These are phyloP conservation scores for Maccullochella peelii DNA, from an alignment of 2,113 vertebrate species.

Conservation along the genomic window DNA sequence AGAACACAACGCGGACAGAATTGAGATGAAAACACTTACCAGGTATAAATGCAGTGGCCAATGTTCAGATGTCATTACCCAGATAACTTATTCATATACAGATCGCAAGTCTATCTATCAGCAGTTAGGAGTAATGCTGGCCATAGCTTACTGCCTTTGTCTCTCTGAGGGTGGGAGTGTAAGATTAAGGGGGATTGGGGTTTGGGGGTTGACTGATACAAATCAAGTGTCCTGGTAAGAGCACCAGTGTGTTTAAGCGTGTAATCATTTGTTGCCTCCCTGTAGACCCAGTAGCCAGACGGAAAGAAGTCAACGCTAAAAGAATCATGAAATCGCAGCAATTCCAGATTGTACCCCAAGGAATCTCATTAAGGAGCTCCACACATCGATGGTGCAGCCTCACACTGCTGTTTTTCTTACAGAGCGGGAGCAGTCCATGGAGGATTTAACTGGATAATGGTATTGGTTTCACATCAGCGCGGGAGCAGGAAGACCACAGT, in stretches of 20 bases:
- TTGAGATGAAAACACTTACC: no score
- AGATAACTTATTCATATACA: background rate
- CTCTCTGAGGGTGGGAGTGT: background rate
- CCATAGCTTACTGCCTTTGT: constrained; percentile 13
- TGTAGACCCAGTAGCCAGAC: constrained; percentile 54
- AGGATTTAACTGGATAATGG: constrained; percentile 79
- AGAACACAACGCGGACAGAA: no score
- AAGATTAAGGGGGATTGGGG: background rate
- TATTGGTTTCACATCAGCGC: constrained; percentile 84
- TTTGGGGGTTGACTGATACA: constrained; percentile 43
- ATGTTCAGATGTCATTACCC: background rate
- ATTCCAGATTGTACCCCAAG: constrained; percentile 64
- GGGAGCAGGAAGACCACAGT: constrained; percentile 70
- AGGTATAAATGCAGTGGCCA: background rate
- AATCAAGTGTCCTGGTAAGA: constrained; percentile 68
- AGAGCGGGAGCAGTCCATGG: constrained; percentile 57
- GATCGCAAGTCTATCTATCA: background rate
- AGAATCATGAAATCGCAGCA: constrained; percentile 74
- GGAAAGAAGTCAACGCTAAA: constrained; percentile 53
- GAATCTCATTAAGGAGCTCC: constrained; percentile 76
- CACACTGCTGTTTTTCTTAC: constrained; percentile 63
- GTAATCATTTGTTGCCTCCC: constrained; percentile 75
- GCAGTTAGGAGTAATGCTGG: background rate
- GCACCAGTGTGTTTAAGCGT: constrained; percentile 72
- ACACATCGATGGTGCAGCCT: constrained; percentile 69